These are phyloP conservation scores for Gila orcuttii DNA, from an alignment of 2,113 vertebrate species.

Conservation along the genomic window DNA sequence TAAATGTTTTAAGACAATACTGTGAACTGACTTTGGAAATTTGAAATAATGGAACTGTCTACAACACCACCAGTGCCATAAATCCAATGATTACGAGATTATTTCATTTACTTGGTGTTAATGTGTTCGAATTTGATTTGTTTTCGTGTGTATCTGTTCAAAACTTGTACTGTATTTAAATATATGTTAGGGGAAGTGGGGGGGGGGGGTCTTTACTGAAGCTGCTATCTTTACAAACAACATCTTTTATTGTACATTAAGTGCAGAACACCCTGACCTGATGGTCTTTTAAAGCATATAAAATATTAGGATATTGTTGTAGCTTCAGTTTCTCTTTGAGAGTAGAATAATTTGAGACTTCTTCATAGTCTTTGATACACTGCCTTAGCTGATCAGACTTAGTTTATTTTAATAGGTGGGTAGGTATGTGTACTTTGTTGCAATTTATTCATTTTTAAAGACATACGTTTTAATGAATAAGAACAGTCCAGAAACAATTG, in stretches of 20 bases:
- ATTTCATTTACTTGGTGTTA: conserved; percentile 51
- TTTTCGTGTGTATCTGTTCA: conserved; percentile 50
- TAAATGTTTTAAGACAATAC: conserved; percentile 92
- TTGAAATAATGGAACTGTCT: conserved; percentile 90
- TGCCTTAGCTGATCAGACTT: conserved; percentile 86
- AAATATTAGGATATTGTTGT: conserved; percentile 38
- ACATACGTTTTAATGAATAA: neutral
- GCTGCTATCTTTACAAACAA: conserved; percentile 52
- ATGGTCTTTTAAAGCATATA: neutral
- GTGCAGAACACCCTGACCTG: neutral
- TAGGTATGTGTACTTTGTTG: neutral
- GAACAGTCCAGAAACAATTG: neutral
- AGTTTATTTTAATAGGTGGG: conserved; percentile 53
- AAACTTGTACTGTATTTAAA: conserved; percentile 36
- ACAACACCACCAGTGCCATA: conserved; percentile 99
- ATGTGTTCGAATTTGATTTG: conserved; percentile 58
- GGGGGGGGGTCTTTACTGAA: conserved; percentile 15
- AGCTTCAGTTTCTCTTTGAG: conserved; percentile 32
- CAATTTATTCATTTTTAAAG: neutral
- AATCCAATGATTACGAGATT: conserved; percentile 77
- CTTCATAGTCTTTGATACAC: conserved; percentile 64
- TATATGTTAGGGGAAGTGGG: conserved; percentile 34
- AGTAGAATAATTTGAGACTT: conserved; percentile 36
- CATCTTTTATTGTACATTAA: conserved; percentile 17
- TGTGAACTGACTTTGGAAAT: conserved; percentile 94